Conservation (phyloP, 2,113 vertebrate genomes). For the Indicator maculatus region DNA sequence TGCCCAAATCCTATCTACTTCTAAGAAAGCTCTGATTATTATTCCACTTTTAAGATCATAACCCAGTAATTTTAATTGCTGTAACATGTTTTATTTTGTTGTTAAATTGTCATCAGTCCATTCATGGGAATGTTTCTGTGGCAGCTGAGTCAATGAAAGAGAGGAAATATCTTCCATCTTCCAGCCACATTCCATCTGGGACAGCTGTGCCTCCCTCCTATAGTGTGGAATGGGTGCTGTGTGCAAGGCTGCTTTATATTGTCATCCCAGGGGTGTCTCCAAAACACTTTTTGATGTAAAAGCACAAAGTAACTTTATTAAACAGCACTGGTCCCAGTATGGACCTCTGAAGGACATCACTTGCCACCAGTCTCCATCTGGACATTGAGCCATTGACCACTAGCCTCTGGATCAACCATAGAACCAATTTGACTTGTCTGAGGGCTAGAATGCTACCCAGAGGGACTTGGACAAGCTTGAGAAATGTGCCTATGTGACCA, state of each 20-base stretch:
- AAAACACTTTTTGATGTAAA: not conserved
- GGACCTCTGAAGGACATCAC: not conserved
- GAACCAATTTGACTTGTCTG: not conserved
- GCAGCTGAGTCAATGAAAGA: not conserved
- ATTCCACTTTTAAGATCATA: not conserved
- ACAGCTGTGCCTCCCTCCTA: not conserved
- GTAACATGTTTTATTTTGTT: not conserved
- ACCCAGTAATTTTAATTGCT: not conserved
- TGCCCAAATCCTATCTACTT: constrained; percentile 22
- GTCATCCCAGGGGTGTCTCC: not conserved
- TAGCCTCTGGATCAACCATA: not conserved
- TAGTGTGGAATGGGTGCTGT: accelerated
- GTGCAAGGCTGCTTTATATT: accelerated
- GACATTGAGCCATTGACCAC: not conserved
- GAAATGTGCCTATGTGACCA: not conserved
- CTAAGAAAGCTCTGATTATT: not conserved
- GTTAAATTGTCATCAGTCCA: not conserved
- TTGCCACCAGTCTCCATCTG: not conserved
- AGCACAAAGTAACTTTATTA: not conserved
- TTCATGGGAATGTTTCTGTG: not conserved
- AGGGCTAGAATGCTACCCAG: not conserved
- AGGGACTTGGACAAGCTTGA: not conserved
- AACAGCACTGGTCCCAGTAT: not conserved
- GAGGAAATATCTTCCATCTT: not conserved
- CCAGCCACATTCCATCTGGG: not conserved